phyloP scores from a whole-genome alignment of 2,888 invertebrate genomes.

The Erynnis tages region DNA sequence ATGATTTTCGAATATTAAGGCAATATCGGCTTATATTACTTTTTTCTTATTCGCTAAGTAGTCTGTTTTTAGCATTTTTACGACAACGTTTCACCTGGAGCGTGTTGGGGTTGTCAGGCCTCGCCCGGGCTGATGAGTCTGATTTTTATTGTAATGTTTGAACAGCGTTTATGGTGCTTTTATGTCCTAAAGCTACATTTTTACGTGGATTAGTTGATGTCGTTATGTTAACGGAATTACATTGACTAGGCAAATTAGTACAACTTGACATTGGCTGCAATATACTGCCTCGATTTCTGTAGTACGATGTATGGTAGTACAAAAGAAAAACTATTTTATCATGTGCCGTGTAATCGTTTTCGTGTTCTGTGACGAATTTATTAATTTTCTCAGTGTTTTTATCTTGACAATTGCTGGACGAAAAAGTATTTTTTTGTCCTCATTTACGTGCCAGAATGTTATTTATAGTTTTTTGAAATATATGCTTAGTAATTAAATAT shows the following conservation, averaged over 20 bases:
- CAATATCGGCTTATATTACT: background rate
- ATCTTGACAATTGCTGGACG: slow-evolving; percentile 56
- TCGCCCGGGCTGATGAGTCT: slow-evolving; percentile 27
- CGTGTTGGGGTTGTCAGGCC: slow-evolving; percentile 17
- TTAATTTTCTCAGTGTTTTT: slow-evolving; percentile 43
- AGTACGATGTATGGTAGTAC: slow-evolving; percentile 65
- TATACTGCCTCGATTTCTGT: slow-evolving; percentile 47
- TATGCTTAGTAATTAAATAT: slow-evolving; percentile 56
- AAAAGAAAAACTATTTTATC: slow-evolving; percentile 42
- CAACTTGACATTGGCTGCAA: slow-evolving; percentile 23
- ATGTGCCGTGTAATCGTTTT: slow-evolving; percentile 50
- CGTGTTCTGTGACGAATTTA: slow-evolving; percentile 69
- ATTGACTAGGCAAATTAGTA: slow-evolving; percentile 34
- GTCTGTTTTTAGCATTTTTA: slow-evolving; percentile 24
- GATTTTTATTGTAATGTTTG: slow-evolving; percentile 42
- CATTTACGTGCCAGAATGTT: slow-evolving; percentile 76
- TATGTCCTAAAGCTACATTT: slow-evolving; percentile 53
- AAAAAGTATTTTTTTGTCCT: slow-evolving; percentile 55
- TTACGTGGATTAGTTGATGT: slow-evolving; percentile 44
- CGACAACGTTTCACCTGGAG: slow-evolving; percentile 10
- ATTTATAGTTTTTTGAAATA: slow-evolving; percentile 65
- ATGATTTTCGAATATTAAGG: background rate
- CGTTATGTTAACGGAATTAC: slow-evolving; percentile 35
- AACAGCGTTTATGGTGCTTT: slow-evolving; percentile 63
- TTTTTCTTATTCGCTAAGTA: slow-evolving; percentile 4